Percentiles rank a stretch among this genome's conserved stretches.
These are phyloP conservation scores for Bugulina stolonifera DNA, from an alignment of 2,888 invertebrate species.

Conservation along the genomic window DNA sequence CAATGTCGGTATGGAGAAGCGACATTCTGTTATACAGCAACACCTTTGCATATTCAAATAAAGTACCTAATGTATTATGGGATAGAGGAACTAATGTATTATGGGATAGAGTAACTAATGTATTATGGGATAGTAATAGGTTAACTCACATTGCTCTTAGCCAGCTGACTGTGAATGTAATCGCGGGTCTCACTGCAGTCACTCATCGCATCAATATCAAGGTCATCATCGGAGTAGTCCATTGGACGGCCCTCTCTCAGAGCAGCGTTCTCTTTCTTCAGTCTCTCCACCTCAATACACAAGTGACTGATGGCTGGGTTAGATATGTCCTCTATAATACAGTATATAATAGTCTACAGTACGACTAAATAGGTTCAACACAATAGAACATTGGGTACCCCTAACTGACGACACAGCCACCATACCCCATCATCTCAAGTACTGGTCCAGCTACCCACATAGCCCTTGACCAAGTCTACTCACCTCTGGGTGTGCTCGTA, in stretches of 20 bases:
- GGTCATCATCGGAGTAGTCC: background rate
- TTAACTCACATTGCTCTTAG: conserved; percentile 10
- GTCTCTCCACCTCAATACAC: background rate
- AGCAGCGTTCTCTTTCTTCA: conserved; percentile 13
- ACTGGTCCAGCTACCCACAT: too few species aligned
- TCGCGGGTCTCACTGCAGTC: background rate
- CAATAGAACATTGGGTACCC: too few species aligned
- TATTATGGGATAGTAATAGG: too few species aligned
- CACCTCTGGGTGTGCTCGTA: conserved; percentile 12
- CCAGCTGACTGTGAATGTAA: background rate
- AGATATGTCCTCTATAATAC: background rate
- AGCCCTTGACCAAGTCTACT: background rate
- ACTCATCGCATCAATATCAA: conserved; percentile 1
- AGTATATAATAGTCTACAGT: background rate
- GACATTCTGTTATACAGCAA: too few species aligned
- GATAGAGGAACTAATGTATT: too few species aligned
- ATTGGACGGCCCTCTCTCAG: background rate
- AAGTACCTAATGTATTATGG: too few species aligned
- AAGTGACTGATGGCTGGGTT: background rate
- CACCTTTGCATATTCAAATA: too few species aligned
- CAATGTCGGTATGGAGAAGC: too few species aligned
- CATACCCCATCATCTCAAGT: too few species aligned
- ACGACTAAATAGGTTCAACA: too few species aligned
- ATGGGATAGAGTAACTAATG: too few species aligned
- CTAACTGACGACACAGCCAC: too few species aligned